Conservation (phyloP, 2,797 vertebrate genomes). For the Eulemur coronatus region DNA sequence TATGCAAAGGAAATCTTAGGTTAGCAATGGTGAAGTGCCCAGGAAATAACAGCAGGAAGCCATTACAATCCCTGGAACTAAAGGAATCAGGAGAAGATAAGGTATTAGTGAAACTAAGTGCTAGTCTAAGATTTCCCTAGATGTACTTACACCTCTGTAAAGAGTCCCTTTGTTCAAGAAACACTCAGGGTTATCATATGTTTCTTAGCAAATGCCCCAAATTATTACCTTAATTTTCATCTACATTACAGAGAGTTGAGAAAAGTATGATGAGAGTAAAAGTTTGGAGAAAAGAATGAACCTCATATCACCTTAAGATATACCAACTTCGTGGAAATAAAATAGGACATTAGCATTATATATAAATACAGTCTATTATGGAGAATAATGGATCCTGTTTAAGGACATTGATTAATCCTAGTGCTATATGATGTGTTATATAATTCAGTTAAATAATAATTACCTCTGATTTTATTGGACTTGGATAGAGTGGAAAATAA, state of each 20-base stretch:
- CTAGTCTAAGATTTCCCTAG: not conserved
- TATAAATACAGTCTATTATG: not conserved
- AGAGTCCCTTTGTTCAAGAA: not conserved
- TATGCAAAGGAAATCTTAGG: not conserved
- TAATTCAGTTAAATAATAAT: constrained; percentile 75
- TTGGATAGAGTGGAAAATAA: constrained; percentile 18
- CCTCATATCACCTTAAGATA: not conserved
- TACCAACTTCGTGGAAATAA: not conserved
- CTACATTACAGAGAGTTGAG: not conserved
- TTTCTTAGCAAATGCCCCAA: not conserved
- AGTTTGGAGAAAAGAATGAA: not conserved
- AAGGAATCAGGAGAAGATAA: not conserved
- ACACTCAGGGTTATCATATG: not conserved
- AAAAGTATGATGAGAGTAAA: not conserved
- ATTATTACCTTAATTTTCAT: constrained; percentile 17
- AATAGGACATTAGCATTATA: not conserved
- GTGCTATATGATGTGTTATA: constrained; percentile 65
- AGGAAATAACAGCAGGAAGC: not conserved
- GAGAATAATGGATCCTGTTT: constrained; percentile 46
- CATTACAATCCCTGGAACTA: not conserved
- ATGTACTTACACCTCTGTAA: not conserved
- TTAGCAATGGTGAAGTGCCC: not conserved
- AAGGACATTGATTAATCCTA: constrained; percentile 72
- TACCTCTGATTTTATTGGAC: constrained; percentile 67
- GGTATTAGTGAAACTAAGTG: not conserved